phyloP scores from a whole-genome alignment of 2,888 invertebrate species.

The Odiellus spinosus region DNA sequence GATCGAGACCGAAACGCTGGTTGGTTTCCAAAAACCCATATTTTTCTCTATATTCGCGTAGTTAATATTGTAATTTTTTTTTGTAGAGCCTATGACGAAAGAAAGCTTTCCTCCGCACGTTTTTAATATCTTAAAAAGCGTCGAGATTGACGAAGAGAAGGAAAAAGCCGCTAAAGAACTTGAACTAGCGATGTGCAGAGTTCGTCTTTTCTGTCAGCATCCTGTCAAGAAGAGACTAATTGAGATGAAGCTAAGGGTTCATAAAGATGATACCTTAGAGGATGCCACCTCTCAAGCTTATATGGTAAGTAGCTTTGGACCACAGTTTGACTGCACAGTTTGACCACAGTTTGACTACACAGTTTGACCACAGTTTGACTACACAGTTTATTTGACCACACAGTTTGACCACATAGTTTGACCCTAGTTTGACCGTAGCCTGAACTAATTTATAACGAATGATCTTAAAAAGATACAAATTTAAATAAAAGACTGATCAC shows the following conservation, averaged over 20 bases:
- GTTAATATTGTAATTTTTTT: no score
- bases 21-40: slow-evolving; percentile 36
- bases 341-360: neutral
- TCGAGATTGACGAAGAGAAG: slow-evolving; percentile 48
- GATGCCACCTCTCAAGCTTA: slow-evolving; percentile 44
- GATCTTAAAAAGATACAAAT: no score
- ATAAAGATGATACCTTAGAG: slow-evolving; percentile 41
- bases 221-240: slow-evolving; percentile 39
- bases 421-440: no score
- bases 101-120: slow-evolving; percentile 62
- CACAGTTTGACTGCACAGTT: neutral
- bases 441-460: no score
- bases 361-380: neutral
- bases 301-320: slow-evolving; percentile 27
- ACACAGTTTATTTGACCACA: no score
- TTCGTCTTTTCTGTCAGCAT: slow-evolving; percentile 43
- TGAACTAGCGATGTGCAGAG: slow-evolving; percentile 43
- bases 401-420: no score
- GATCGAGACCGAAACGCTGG: slow-evolving; percentile 29
- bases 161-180: slow-evolving; percentile 42
- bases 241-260: slow-evolving; percentile 41
- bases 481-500: no score
- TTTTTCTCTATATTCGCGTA: no score
- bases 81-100: slow-evolving; percentile 39
- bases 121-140: slow-evolving; percentile 42